Evolutionary conservation across 2,888 invertebrate genomes (phyloP).

Genomic region (Plebejus argus): DNA sequence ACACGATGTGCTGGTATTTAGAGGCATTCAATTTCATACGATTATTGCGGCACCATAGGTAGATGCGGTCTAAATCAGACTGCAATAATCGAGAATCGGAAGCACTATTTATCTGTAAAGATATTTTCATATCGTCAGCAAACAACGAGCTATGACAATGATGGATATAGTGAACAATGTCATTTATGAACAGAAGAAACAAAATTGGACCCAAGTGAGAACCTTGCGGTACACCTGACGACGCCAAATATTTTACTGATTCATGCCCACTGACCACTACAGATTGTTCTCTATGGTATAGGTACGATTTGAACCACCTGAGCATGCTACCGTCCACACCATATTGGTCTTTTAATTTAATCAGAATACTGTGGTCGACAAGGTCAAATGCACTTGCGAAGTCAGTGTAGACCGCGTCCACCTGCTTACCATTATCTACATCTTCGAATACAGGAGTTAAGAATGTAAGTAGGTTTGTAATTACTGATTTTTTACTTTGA

Average conservation of each 20-base stretch:
- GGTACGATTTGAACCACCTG: conserved; percentile 35
- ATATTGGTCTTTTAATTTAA: background rate
- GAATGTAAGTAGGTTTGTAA: conserved; percentile 27
- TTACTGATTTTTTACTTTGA: conserved; percentile 6
- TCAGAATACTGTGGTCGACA: conserved; percentile 10
- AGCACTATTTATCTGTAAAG: background rate
- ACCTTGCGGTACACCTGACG: conserved; percentile 33
- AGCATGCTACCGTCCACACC: conserved; percentile 32
- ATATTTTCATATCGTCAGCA: conserved; percentile 31
- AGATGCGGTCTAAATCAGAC: background rate
- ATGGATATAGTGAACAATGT: background rate
- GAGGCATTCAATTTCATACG: background rate
- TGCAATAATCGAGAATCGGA: background rate
- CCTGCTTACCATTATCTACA: conserved; percentile 28
- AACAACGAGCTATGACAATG: conserved; percentile 3
- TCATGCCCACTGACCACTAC: conserved; percentile 32
- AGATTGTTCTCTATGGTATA: conserved; percentile 26
- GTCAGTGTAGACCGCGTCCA: conserved; percentile 33
- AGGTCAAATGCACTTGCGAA: conserved; percentile 34
- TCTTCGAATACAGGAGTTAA: background rate
- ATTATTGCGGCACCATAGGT: background rate
- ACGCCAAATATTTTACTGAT: conserved; percentile 9
- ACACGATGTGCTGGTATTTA: background rate
- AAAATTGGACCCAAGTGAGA: conserved; percentile 33
- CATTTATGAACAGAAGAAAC: conserved; percentile 31